phyloP scores from a whole-genome alignment of 2,113 vertebrate species.

The Nipponia nippon region DNA sequence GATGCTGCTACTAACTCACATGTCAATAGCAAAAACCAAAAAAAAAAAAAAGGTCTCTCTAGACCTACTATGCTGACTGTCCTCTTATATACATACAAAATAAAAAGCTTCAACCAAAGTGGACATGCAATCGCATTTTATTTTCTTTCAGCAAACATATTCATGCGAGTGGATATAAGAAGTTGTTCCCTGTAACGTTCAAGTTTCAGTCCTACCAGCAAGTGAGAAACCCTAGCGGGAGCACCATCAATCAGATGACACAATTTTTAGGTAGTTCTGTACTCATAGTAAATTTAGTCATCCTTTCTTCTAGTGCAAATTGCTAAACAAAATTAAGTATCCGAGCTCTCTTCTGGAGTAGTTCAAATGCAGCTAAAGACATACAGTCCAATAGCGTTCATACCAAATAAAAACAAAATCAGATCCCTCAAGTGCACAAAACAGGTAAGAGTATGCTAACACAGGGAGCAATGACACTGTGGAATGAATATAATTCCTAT shows the following conservation, averaged over 20 bases:
- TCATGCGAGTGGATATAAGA: neutral
- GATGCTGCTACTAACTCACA: neutral
- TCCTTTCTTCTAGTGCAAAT: neutral
- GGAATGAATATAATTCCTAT: constrained; percentile 63
- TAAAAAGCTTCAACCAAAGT: neutral
- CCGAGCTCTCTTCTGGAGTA: neutral
- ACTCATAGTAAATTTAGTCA: neutral
- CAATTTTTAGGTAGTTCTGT: neutral
- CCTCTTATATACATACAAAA: neutral
- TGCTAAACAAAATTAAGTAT: neutral
- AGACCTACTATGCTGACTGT: neutral
- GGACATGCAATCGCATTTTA: neutral
- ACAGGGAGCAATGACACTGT: neutral
- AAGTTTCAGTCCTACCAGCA: neutral
- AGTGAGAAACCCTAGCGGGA: neutral
- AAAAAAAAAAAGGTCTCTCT: neutral
- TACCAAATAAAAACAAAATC: neutral
- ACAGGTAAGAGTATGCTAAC: neutral
- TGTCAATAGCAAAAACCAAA: neutral
- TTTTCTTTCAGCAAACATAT: neutral
- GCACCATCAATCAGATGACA: neutral
- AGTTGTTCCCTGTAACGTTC: neutral
- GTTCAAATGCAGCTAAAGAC: neutral
- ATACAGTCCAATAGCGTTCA: neutral
- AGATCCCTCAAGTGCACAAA: neutral